A percentile compares a stretch with the other conserved stretches of the same genome.
These are phyloP conservation scores for Mohoua ochrocephala DNA, from an alignment of 2,113 vertebrate genomes.

Conservation along the genomic window DNA sequence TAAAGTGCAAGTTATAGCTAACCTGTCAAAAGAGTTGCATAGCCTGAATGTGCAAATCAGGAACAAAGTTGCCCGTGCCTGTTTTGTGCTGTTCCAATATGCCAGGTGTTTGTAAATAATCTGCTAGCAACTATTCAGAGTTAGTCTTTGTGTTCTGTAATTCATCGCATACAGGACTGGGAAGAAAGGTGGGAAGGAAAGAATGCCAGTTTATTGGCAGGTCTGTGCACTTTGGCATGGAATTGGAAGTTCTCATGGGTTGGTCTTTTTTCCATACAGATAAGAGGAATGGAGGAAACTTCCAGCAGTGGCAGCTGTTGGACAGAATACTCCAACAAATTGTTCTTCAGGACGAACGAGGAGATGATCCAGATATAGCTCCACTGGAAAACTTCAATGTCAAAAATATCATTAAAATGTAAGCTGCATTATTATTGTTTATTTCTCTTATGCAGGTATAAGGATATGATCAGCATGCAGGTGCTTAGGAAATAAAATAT, in stretches of 20 bases:
- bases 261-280: constrained; percentile 69
- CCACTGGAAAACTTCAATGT: constrained; percentile 95
- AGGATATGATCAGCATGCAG: background rate
- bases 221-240: background rate
- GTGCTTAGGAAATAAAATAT: background rate
- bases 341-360: constrained; percentile 92
- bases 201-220: background rate
- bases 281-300: constrained; percentile 83
- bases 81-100: background rate
- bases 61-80: background rate
- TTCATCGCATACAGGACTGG: background rate
- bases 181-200: background rate
- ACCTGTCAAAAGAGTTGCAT: background rate
- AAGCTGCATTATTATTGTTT: constrained; percentile 59
- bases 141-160: background rate
- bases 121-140: background rate
- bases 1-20: background rate
- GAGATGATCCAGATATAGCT: constrained; percentile 87
- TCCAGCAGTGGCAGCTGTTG: constrained; percentile 95
- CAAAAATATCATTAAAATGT: constrained; percentile 96
- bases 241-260: background rate
- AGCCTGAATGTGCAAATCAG: background rate
- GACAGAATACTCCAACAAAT: constrained; percentile 96
- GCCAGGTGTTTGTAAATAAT: background rate
- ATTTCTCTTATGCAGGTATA: background rate